Evolutionary conservation across 2,888 invertebrate species (phyloP).

Genomic region (Acrobasis suavella): DNA sequence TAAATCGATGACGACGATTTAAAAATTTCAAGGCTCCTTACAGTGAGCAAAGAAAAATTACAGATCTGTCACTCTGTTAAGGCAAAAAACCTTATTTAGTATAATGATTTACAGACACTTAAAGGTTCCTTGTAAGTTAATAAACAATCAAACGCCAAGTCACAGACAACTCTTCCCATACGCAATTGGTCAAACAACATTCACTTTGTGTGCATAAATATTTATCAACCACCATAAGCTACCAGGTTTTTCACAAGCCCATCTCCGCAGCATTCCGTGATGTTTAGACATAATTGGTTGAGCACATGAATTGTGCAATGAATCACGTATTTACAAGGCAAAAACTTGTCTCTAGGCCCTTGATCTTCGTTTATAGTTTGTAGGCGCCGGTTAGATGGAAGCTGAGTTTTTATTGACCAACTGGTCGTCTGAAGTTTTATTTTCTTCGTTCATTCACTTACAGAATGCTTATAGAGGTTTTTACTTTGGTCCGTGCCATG

Average conservation of each 20-base stretch:
- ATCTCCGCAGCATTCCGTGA: slow-evolving; percentile 13
- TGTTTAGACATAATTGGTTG: slow-evolving; percentile 17
- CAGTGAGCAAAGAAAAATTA: too few species aligned
- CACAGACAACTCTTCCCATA: neutral
- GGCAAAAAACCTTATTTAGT: too few species aligned
- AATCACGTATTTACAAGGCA: neutral
- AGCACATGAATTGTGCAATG: slow-evolving; percentile 14
- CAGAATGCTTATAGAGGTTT: neutral
- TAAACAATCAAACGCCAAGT: neutral
- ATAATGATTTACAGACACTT: too few species aligned
- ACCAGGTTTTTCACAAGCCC: slow-evolving; percentile 17
- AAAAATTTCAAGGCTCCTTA: too few species aligned
- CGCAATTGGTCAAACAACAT: neutral
- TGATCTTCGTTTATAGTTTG: slow-evolving; percentile 4
- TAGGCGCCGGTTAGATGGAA: neutral
- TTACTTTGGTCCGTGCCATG: neutral
- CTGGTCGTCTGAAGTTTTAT: slow-evolving; percentile 5
- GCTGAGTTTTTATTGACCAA: neutral
- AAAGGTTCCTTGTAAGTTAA: too few species aligned
- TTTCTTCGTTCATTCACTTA: slow-evolving; percentile 7
- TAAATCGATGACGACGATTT: too few species aligned
- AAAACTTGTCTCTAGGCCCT: slow-evolving; percentile 3
- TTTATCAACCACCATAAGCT: slow-evolving; percentile 14
- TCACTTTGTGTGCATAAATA: slow-evolving; percentile 1
- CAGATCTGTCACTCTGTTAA: too few species aligned